A percentile compares a stretch with the other conserved stretches of the same genome.
phyloP scores from a whole-genome alignment of 1,140 invertebrate genomes.

The Linepithema humile region DNA sequence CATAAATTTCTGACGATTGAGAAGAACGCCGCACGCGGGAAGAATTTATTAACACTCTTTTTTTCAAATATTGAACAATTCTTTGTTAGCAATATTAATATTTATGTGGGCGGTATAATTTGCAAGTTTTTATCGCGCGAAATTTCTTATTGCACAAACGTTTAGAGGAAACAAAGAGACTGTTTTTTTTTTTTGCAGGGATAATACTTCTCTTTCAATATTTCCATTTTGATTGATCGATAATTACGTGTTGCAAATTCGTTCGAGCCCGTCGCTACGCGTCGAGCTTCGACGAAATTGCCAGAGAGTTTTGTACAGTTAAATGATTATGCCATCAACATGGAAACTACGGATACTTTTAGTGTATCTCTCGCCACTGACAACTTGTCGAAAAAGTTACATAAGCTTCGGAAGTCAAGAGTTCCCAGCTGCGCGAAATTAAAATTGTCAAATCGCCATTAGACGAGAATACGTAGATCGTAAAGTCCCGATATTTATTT shows the following conservation, averaged over 20 bases:
- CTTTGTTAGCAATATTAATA: not conserved
- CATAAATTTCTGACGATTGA: not conserved
- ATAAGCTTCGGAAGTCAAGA: not conserved
- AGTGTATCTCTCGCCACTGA: not conserved
- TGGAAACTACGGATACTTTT: not conserved
- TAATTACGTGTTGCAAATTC: constrained; percentile 2
- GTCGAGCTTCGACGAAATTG: constrained; percentile 27
- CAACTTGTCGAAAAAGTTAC: constrained; percentile 58
- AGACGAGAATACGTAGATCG: not conserved
- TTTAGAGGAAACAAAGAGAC: not conserved
- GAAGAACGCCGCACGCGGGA: not conserved
- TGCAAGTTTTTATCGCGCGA: not conserved
- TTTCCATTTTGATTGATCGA: not conserved
- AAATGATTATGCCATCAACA: constrained; percentile 15
- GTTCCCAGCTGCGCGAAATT: constrained; percentile 38
- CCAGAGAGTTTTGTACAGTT: constrained; percentile 10
- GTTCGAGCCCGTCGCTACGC: not conserved
- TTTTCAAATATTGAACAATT: not conserved
- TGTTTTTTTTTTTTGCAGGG: not conserved
- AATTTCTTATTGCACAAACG: not conserved
- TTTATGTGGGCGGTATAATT: not conserved
- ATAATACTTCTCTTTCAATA: not conserved
- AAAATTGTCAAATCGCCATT: not conserved
- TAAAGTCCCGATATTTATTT: not conserved
- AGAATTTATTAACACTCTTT: not conserved